Percentiles rank a stretch among this genome's conserved stretches.
These are phyloP conservation scores for Thinocorus orbignyianus DNA, from an alignment of 2,113 vertebrate species.

Conservation along the genomic window DNA sequence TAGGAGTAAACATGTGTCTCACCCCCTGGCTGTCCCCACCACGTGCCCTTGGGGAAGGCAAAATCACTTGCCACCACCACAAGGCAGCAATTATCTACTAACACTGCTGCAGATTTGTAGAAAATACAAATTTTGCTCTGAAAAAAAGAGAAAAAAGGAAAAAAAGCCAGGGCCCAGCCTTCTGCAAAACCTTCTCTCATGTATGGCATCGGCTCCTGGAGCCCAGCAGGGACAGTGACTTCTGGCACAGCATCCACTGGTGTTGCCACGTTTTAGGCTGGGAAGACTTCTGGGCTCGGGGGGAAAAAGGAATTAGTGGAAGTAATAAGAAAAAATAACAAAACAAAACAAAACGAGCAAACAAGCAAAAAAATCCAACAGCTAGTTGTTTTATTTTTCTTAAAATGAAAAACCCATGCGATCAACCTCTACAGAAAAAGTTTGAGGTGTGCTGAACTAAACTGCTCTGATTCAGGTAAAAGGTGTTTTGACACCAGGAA, in stretches of 20 bases:
- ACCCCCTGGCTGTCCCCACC: background rate
- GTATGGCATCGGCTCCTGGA: rapidly evolving
- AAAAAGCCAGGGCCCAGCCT: background rate
- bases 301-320: background rate
- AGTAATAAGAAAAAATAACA: background rate
- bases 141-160: background rate
- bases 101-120: background rate
- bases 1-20: background rate
- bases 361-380: background rate
- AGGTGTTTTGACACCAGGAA: rapidly evolving
- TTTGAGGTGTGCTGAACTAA: background rate
- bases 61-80: too few relatives aligned
- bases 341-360: too few relatives aligned
- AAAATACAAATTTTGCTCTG: background rate
- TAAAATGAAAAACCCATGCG: background rate
- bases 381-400: background rate
- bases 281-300: background rate
- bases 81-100: background rate
- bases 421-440: rapidly evolving
- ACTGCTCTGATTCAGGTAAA: background rate
- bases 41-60: background rate
- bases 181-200: background rate
- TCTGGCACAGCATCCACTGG: background rate
- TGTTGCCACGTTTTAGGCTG: background rate
- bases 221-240: background rate